A percentile compares a stretch with the other conserved stretches of the same genome.
Conservation (phyloP, 2,113 vertebrate species). For the Grammomys surdaster region DNA sequence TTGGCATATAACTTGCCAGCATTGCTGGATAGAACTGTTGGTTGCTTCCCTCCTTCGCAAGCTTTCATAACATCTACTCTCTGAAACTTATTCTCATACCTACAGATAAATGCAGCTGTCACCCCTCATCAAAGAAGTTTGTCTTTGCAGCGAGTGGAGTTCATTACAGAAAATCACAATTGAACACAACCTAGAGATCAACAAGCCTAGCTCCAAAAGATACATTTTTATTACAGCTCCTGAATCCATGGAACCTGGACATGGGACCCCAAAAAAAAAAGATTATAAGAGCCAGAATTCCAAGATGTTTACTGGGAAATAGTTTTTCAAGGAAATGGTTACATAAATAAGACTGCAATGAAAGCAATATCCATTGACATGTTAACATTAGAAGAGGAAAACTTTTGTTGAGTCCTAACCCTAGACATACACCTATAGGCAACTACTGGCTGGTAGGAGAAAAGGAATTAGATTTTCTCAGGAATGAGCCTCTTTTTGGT, state of each 20-base stretch:
- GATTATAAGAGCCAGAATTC: neutral
- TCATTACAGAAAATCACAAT: neutral
- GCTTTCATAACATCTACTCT: neutral
- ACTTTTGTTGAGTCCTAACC: neutral
- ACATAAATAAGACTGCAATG: neutral
- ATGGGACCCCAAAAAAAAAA: neutral
- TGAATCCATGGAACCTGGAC: neutral
- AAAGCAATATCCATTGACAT: neutral
- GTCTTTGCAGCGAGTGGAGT: neutral
- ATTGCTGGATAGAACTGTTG: neutral
- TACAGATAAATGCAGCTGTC: too few species aligned
- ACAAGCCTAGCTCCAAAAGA: neutral
- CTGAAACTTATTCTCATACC: neutral
- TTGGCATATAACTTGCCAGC: too few species aligned
- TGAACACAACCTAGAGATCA: neutral
- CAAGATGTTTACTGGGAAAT: neutral
- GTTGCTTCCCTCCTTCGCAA: neutral
- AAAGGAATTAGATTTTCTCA: neutral
- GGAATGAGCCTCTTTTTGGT: neutral
- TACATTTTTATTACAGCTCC: neutral
- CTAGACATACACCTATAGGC: neutral
- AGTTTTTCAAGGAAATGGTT: neutral
- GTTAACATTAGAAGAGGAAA: neutral
- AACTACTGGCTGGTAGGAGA: neutral
- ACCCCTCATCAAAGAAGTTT: neutral